Conservation (phyloP, 2,888 invertebrate genomes). For the Pilophorus perplexus region DNA sequence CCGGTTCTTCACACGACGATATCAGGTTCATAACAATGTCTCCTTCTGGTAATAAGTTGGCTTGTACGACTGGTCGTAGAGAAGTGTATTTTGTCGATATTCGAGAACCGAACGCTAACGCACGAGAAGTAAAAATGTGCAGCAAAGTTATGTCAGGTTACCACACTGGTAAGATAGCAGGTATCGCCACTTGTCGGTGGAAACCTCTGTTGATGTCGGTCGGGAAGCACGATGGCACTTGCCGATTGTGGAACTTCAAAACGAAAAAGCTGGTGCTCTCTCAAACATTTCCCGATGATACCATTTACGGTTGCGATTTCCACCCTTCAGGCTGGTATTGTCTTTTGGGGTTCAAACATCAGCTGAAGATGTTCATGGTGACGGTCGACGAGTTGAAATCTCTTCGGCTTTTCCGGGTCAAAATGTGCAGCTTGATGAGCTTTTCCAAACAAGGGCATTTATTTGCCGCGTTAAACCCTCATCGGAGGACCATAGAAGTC, state of each 20-base stretch:
- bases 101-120: background rate
- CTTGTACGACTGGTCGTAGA: constrained; percentile 54
- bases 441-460: constrained; percentile 85
- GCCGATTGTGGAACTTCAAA: constrained; percentile 90
- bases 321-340: constrained; percentile 76
- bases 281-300: constrained; percentile 78
- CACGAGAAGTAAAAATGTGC: constrained; percentile 58
- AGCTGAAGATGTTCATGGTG: constrained; percentile 81
- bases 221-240: constrained; percentile 74
- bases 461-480: constrained; percentile 86
- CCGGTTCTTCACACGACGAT: constrained; percentile 5
- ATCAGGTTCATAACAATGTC: constrained; percentile 51
- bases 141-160: constrained; percentile 68
- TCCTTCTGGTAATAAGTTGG: constrained; percentile 55
- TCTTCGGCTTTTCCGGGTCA: constrained; percentile 67
- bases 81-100: constrained; percentile 53
- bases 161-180: constrained; percentile 78
- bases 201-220: constrained; percentile 84
- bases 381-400: constrained; percentile 78
- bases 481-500: constrained; percentile 68
- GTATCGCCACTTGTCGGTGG: constrained; percentile 81
- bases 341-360: constrained; percentile 86
- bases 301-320: constrained; percentile 67
- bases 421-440: constrained; percentile 71
- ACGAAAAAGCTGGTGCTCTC: constrained; percentile 72